A percentile compares a stretch with the other conserved stretches of the same genome.
Evolutionary conservation across 2,888 invertebrate genomes (phyloP).

Genomic region (Alcis repandata): DNA sequence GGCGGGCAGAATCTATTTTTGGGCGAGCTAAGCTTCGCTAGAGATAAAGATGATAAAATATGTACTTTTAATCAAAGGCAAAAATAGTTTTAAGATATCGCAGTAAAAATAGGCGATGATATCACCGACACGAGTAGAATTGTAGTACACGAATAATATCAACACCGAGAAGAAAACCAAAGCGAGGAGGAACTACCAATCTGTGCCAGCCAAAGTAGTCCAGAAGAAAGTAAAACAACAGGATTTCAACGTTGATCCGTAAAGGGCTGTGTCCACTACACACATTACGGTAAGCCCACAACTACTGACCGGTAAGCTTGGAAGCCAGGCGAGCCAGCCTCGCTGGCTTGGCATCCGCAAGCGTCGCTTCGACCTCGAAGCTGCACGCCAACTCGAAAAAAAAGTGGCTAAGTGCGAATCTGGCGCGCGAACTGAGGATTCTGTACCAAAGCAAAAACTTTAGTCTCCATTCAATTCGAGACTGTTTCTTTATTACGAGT

Average conservation of each 20-base stretch:
- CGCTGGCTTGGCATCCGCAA: slow-evolving; percentile 51
- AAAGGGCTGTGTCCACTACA: slow-evolving; percentile 10
- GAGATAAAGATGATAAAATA: slow-evolving; percentile 18
- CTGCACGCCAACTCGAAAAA: slow-evolving; percentile 63
- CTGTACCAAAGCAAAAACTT: no score
- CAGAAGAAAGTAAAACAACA: slow-evolving; percentile 16
- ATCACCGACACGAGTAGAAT: neutral
- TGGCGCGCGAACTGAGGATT: slow-evolving; percentile 32
- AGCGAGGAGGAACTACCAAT: neutral
- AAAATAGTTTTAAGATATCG: neutral
- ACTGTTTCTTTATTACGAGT: no score
- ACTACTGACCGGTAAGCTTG: slow-evolving; percentile 11
- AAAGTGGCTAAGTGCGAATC: slow-evolving; percentile 55
- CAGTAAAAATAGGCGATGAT: neutral
- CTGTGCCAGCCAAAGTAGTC: neutral
- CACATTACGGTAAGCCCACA: slow-evolving; percentile 15
- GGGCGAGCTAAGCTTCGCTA: slow-evolving; percentile 15
- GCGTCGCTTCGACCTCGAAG: slow-evolving; percentile 52
- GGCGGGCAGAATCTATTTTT: slow-evolving; percentile 40
- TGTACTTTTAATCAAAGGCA: neutral
- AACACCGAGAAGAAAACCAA: neutral
- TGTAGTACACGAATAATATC: neutral
- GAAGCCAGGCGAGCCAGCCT: slow-evolving; percentile 37
- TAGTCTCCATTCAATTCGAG: no score
- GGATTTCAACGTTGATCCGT: slow-evolving; percentile 7